Conservation (phyloP, 2,888 invertebrate species). For the Artemia sinica region DNA sequence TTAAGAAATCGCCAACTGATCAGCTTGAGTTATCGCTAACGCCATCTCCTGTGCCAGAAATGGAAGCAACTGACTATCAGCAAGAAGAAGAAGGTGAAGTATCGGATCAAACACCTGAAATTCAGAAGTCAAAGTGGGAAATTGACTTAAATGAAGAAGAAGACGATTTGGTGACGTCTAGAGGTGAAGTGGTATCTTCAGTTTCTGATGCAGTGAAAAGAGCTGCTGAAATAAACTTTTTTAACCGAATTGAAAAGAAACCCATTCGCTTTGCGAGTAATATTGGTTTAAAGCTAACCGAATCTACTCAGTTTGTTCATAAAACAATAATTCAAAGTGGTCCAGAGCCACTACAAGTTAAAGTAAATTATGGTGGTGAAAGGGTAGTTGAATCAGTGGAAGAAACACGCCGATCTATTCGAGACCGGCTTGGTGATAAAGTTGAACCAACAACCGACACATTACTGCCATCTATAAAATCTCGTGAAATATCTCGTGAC, state of each 20-base stretch:
- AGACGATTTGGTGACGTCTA: not conserved
- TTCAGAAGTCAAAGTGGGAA: not conserved
- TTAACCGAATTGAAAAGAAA: not conserved
- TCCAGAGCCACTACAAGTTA: conserved; percentile 3
- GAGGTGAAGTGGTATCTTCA: not conserved
- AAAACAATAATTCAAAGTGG: not conserved
- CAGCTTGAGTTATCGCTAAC: not conserved
- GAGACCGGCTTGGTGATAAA: conserved; percentile 19
- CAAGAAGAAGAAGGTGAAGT: not conserved
- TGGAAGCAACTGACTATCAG: not conserved
- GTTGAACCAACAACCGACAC: conserved; percentile 13
- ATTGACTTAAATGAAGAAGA: not conserved
- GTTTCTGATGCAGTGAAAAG: not conserved
- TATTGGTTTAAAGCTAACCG: not conserved
- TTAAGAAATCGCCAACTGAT: not conserved
- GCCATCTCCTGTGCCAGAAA: not conserved
- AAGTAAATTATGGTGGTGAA: not conserved
- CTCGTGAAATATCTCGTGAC: not conserved
- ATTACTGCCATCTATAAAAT: not conserved
- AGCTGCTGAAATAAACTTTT: not conserved
- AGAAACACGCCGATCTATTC: conserved; percentile 13
- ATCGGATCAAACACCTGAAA: conserved; percentile 3
- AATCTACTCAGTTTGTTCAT: not conserved
- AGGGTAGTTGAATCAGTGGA: conserved; percentile 8
- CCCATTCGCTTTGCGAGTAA: not conserved